Conservation (phyloP, 2,113 vertebrate species). For the Misgurnus anguillicaudatus region DNA sequence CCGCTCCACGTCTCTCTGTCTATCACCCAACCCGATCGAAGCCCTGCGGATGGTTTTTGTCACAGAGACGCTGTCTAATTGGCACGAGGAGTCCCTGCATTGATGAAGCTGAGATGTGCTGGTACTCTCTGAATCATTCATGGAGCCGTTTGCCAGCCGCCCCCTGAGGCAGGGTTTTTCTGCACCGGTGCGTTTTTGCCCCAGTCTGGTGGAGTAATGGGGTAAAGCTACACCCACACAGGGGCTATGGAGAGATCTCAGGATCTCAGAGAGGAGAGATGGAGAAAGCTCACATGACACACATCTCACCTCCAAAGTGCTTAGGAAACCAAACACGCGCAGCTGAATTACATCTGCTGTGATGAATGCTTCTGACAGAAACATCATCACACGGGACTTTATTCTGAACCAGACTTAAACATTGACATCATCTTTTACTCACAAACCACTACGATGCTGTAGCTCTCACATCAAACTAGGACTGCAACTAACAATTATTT, state of each 20-base stretch:
- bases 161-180: background rate
- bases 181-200: background rate
- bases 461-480: too few species aligned
- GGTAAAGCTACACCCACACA: slow-evolving; percentile 24
- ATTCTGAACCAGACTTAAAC: too few species aligned
- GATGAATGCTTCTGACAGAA: background rate
- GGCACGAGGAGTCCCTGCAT: background rate
- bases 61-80: background rate
- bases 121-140: slow-evolving; percentile 28
- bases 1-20: slow-evolving; percentile 48
- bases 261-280: background rate
- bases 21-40: slow-evolving; percentile 16
- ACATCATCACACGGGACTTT: background rate
- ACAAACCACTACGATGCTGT: too few species aligned
- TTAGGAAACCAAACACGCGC: background rate
- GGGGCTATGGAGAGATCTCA: background rate
- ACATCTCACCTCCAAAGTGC: background rate
- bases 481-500: too few species aligned
- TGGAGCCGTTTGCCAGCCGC: background rate
- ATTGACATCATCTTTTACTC: too few species aligned
- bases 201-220: slow-evolving; percentile 17
- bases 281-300: background rate
- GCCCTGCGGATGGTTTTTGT: background rate
- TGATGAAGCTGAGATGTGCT: background rate
- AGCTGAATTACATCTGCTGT: background rate